Evolutionary conservation across 2,888 invertebrate species (phyloP), one percentile per base, ranked within the genome.

Genomic region (Meteorus colon): DNA sequence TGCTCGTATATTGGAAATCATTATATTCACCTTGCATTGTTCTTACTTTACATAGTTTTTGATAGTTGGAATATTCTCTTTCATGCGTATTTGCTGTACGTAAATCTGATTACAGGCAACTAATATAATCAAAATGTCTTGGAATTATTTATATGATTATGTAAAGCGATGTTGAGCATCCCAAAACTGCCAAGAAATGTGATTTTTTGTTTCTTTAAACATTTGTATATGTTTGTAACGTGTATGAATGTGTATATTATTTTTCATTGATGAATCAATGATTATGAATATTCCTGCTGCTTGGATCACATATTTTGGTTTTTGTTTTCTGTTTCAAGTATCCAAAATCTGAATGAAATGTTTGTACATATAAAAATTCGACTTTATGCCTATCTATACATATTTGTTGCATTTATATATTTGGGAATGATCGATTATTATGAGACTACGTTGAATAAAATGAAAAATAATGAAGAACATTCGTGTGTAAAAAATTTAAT

Each of bases 181-280:
- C 37, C 14, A 16, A 29, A 68, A 70, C 69, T 70, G 69, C 55
- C 55, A 55, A 59, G 55, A 70, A 3, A 51, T 48, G 12, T n/a
- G 8, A 27, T 5, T 63, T 10, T 55, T 51, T 19, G 12, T 70
- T n/a, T 24, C 59, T 70, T 70, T 70, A 59, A 59, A 68, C 31
- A 70, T 70, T 55, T 70, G 59, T 70, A 19, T 70, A 59, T 59
- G 19, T 8, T 16, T 34, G 37, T 37, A 27, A 4, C 48, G 51
- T 70, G 59, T 59, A 37, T 55, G 69, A 59, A 34, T 55, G 24
- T 19, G n/a, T 24, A 55, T 12, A 37, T 24, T 29, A n/a, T 24
- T 31, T 48, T 48, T 19, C 48, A 48, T 24, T n/a, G 16, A 48
- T 48, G n/a, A 48, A n/a, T 55, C 19, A 55, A 3, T 19, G 41